Evolutionary conservation across 2,113 vertebrate genomes (phyloP), one percentile per base, ranked within the genome.

Genomic region (Tapirus terrestris): DNA sequence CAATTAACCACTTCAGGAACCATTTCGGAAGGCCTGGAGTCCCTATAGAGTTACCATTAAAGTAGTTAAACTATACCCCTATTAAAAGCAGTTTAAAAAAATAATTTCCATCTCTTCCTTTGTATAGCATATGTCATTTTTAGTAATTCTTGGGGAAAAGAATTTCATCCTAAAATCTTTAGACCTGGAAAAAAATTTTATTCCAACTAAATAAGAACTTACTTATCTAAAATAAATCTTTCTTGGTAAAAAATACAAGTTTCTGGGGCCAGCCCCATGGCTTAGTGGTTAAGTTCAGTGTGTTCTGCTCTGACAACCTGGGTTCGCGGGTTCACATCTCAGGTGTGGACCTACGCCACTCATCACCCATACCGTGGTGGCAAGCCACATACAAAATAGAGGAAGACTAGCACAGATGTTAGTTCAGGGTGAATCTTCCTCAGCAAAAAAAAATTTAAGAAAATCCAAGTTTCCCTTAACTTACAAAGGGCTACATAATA

Each of bases 161-260:
- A 6, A 96, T 87, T 91, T 94, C 53, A 86, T 75, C 93, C 48
- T 75, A 96, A 97, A 91, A 89, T 70, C 45, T 93, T 97, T 68
- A 92, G 48, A 67, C 25, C 7, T 61, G 1, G 12, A 95, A 48
- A 77, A 94, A 94, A 58, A 63, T 56, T 87, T 96, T 87, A 60
- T 95, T 29, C 21, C 10, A 90, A 83, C 21, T 84, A 83, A 90
- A 33, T 87, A 96, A 75, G 31, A 97, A 83, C 36, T 70, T 90
- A 65, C 2, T 73, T 96, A 92, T 33, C 27, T 90, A 94, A 97
- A 97, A 91, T 27, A 91, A 96, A 67, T 83, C 48, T 48, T 48
- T 48, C 48, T 48, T 48, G 48, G 48, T 48, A 48, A 48, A 48
- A 48, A 48, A 48, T 48, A 48, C 48, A 48, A 48, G 48, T 48